phyloP scores from a whole-genome alignment of 1,140 invertebrate species.

The Callitettix versicolor region DNA sequence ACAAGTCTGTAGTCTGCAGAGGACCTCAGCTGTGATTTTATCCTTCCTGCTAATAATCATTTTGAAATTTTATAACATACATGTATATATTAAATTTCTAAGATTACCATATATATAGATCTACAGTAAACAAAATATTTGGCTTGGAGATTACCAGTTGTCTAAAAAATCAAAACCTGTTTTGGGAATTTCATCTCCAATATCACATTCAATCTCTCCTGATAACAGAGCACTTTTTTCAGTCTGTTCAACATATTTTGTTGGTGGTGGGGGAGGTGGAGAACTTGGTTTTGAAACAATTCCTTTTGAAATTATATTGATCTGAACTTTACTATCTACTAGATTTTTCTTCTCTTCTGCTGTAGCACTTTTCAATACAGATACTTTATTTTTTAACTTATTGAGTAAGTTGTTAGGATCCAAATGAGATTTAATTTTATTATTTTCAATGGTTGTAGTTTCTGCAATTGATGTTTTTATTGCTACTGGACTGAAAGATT shows the following conservation, averaged over 20 bases:
- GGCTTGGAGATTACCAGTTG: conserved; percentile 23
- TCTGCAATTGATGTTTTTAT: conserved; percentile 2
- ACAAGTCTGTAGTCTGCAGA: too few relatives aligned
- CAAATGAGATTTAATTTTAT: not conserved
- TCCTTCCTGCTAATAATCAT: too few relatives aligned
- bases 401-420: conserved; percentile 8
- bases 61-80: too few relatives aligned
- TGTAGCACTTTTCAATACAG: conserved; percentile 9
- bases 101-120: too few relatives aligned
- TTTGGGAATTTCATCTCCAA: conserved; percentile 23
- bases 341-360: conserved; percentile 19
- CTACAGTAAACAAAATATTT: too few relatives aligned
- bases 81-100: too few relatives aligned
- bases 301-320: not conserved
- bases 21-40: too few relatives aligned
- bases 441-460: not conserved
- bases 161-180: conserved; percentile 27
- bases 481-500: conserved; percentile 12
- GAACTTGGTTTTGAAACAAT: conserved; percentile 18
- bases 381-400: conserved; percentile 19
- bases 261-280: conserved; percentile 22
- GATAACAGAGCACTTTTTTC: conserved; percentile 5
- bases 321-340: conserved; percentile 10
- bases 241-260: not conserved
- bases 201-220: conserved; percentile 10